Evolutionary conservation across 2,113 vertebrate species (phyloP), one percentile per base, ranked within the genome.

Genomic region (Callipepla squamata): DNA sequence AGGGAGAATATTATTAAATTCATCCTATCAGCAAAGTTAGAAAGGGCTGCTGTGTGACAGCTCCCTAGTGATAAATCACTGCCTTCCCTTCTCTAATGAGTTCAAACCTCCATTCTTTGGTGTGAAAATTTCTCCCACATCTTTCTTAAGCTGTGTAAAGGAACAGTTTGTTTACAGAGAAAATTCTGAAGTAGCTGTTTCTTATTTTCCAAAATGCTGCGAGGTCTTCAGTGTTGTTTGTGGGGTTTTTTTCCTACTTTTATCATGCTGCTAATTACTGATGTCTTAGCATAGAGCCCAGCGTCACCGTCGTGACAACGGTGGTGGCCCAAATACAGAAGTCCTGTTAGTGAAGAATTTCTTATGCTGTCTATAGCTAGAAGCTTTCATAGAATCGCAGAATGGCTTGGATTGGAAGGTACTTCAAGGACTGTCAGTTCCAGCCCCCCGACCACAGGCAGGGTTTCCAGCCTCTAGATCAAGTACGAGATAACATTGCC

Each of bases 1-100:
- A 80, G 45, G 50, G 67, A 57, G 76, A 83, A 58, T 82, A 53
- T 87, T 92, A 32, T 87, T 85, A 57, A 89, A 87, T 68, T 50
- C 11, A 59, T 85, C 42, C 63, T 55, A 51, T 66, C 36, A 62
- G 78, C 58, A 28, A 51, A 63, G 63, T 15, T 66, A 68, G 74
- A 48, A 87, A 36, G 40, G 26, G 30, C 76, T 69, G 26, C 19
- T 7, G 0, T 50, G 53, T 81, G 58, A 19, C 47, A 58, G 73
- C 62, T 92, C 62, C 36, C 40, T 42, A 2, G 23, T 47, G 89
- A 73, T 77, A 87, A 91, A 69, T 73, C 69, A 45, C 69, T 75
- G 44, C 51, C 40, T 87, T 76, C 50, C 36, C 23, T 40, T 65
- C 30, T 48, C 74, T 81, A 51, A 48, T 48, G 38, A 85, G 21